Evolutionary conservation across 2,888 invertebrate genomes (phyloP).

Genomic region (Noctua janthina): DNA sequence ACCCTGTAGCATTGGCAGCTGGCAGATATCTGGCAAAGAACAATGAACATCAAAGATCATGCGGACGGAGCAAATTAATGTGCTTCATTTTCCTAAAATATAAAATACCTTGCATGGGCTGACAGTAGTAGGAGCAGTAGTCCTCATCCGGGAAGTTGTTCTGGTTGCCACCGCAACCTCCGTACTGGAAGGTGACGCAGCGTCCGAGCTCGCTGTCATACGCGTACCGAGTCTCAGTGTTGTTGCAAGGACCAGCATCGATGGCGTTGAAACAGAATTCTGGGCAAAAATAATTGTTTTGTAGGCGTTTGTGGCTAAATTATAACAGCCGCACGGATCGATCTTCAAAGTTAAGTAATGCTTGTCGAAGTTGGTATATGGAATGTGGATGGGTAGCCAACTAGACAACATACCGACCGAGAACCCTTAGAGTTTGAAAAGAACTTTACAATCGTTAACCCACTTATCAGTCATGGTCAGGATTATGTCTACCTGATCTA

Average conservation of each 20-base stretch:
- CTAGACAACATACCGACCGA: no score
- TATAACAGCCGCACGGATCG: neutral
- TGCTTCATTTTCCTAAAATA: neutral
- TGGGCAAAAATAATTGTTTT: slow-evolving; percentile 69
- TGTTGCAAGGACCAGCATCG: slow-evolving; percentile 88
- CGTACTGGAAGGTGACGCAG: slow-evolving; percentile 95
- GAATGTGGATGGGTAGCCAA: no score
- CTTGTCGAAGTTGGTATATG: neutral
- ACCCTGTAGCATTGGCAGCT: slow-evolving; percentile 92
- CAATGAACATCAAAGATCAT: neutral
- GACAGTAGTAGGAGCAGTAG: slow-evolving; percentile 93
- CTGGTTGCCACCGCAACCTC: slow-evolving; percentile 95
- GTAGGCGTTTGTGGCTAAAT: neutral
- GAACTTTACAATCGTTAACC: neutral
- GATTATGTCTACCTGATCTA: slow-evolving; percentile 37
- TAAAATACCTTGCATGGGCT: slow-evolving; percentile 78
- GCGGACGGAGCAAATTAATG: neutral
- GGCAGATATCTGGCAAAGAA: slow-evolving; percentile 91
- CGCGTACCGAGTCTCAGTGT: slow-evolving; percentile 91
- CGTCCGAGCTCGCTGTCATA: slow-evolving; percentile 93
- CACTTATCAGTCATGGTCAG: neutral
- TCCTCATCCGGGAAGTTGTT: slow-evolving; percentile 94
- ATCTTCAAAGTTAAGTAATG: neutral
- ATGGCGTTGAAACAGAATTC: slow-evolving; percentile 93
- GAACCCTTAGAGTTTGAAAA: neutral